Percentiles rank a stretch among this genome's conserved stretches.
Conservation (phyloP, 2,797 vertebrate species). For the Lophotriccus pileatus region DNA sequence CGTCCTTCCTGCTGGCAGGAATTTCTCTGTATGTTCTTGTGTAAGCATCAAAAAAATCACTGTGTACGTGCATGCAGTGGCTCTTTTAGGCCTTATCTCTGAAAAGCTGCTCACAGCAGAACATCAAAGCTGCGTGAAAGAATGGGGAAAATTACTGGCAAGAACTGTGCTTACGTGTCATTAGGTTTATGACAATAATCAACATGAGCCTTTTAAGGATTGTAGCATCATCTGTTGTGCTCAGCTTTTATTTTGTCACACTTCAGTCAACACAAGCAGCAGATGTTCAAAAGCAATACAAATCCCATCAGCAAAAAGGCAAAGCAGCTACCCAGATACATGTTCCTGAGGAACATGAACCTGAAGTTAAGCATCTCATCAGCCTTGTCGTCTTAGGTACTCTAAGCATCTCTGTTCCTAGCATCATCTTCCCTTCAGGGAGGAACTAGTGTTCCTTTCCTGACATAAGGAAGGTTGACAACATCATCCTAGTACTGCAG, state of each 20-base stretch:
- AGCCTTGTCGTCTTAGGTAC: neutral
- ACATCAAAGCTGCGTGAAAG: neutral
- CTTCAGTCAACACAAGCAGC: neutral
- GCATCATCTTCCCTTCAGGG: neutral
- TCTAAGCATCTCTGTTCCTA: neutral
- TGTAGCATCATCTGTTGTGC: neutral
- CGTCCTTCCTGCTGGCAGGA: neutral
- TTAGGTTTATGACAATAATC: neutral
- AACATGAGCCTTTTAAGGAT: neutral
- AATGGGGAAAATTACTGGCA: neutral
- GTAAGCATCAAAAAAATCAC: neutral
- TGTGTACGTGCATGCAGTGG: fast-evolving
- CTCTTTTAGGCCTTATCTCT: neutral
- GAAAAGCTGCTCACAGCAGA: neutral
- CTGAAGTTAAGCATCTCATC: neutral
- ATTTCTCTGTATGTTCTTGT: neutral
- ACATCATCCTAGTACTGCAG: neutral
- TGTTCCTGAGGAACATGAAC: neutral
- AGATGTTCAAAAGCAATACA: neutral
- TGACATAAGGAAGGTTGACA: neutral
- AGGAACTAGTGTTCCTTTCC: neutral
- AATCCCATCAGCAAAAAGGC: neutral
- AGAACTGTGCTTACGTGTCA: neutral
- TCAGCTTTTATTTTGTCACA: neutral
- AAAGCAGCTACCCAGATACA: neutral